Evolutionary conservation across 2,113 vertebrate species (phyloP).

Genomic region (Baryphthengus martii): DNA sequence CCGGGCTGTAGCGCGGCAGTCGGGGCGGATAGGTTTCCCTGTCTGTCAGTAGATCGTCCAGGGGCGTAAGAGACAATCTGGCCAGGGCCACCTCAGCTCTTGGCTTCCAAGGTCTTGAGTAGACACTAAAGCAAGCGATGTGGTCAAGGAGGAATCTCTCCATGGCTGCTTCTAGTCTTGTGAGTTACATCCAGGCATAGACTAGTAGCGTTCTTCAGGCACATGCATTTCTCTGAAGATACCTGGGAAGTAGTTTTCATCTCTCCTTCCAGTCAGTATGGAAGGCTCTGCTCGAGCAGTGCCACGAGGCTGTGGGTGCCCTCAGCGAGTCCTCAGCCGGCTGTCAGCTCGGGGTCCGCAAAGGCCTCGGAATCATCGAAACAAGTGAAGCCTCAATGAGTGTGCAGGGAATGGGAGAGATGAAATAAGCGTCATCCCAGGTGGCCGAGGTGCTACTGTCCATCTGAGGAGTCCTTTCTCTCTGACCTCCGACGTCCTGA

Average conservation of each 20-base stretch:
- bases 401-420: rapidly evolving
- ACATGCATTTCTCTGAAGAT: not conserved
- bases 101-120: not conserved
- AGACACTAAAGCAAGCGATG: not conserved
- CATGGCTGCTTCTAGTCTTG: not conserved
- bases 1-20: not conserved
- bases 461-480: not conserved
- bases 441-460: too few species aligned
- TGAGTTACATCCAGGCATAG: not conserved
- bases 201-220: rapidly evolving
- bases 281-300: not conserved
- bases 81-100: rapidly evolving
- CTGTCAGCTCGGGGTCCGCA: not conserved
- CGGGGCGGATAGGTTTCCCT: not conserved
- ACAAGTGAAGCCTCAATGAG: not conserved
- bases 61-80: rapidly evolving
- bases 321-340: not conserved
- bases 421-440: rapidly evolving
- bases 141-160: not conserved
- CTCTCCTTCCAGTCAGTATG: not conserved
- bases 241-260: not conserved
- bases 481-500: too few species aligned
- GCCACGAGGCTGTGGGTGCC: not conserved
- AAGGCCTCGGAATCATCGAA: rapidly evolving
- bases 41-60: too few species aligned